These are phyloP conservation scores for Ptilonorhynchus violaceus DNA, from an alignment of 2,113 vertebrate species.

Conservation along the genomic window DNA sequence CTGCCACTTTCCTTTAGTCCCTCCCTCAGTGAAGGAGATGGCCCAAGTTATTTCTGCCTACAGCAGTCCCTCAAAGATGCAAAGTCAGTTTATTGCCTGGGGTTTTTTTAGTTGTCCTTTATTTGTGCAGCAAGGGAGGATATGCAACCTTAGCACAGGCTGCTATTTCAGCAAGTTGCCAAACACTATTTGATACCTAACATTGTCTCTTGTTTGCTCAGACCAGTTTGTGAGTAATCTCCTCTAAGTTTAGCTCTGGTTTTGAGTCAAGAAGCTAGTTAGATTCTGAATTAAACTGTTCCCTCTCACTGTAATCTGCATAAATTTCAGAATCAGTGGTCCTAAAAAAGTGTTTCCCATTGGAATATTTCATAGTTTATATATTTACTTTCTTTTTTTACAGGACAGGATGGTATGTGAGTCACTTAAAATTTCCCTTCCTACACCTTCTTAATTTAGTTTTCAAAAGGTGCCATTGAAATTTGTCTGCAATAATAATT, in stretches of 20 bases:
- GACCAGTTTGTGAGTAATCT: background rate
- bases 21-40: background rate
- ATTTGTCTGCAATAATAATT: background rate
- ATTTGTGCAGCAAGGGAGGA: background rate
- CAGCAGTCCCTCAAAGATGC: background rate
- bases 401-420: background rate
- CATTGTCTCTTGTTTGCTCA: background rate
- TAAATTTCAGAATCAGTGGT: background rate
- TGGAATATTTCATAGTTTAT: background rate
- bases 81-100: background rate
- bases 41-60: background rate
- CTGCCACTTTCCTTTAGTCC: background rate
- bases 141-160: background rate
- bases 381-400: background rate
- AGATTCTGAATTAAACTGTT: background rate
- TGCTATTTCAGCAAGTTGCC: background rate
- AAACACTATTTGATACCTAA: background rate
- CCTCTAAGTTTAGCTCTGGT: background rate
- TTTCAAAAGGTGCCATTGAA: background rate
- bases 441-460: background rate
- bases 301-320: background rate
- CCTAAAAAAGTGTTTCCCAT: background rate
- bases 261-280: background rate
- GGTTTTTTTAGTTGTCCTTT: background rate
- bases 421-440: background rate